Conservation (phyloP, 2,888 invertebrate genomes). For the Lordiphosa andalusiaca region DNA sequence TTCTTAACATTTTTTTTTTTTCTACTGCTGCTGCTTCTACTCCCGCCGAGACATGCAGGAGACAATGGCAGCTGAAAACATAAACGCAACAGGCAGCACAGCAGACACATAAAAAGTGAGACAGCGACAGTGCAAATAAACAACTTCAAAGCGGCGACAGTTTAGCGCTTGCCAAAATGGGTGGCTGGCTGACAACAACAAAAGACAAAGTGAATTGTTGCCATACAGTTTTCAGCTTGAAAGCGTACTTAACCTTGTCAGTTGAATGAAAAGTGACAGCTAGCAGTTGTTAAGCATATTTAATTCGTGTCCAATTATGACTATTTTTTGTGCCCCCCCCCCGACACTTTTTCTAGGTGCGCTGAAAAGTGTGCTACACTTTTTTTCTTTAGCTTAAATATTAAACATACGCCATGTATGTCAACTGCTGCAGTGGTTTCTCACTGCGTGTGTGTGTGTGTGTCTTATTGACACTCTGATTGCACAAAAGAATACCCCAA, state of each 20-base stretch:
- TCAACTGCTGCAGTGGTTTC: slow-evolving; percentile 38
- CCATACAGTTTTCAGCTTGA: slow-evolving; percentile 29
- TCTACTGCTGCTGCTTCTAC: neutral
- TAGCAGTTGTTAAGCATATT: slow-evolving; percentile 16
- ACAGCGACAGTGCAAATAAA: slow-evolving; percentile 12
- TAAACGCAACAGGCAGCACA: slow-evolving; percentile 30
- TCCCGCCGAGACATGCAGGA: slow-evolving; percentile 8
- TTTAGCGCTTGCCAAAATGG: slow-evolving; percentile 30
- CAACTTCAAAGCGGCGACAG: slow-evolving; percentile 37
- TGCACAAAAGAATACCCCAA: slow-evolving; percentile 59
- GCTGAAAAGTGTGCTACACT: neutral
- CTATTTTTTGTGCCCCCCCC: no score
- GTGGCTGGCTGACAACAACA: slow-evolving; percentile 39
- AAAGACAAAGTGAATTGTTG: slow-evolving; percentile 27
- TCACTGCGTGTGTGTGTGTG: slow-evolving; percentile 5
- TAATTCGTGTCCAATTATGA: slow-evolving; percentile 1
- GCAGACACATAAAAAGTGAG: slow-evolving; percentile 9
- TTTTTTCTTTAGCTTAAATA: neutral
- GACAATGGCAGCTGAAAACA: slow-evolving; percentile 22
- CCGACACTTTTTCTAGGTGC: neutral
- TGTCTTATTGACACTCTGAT: slow-evolving; percentile 64
- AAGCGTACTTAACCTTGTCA: slow-evolving; percentile 43
- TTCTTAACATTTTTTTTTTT: slow-evolving; percentile 11
- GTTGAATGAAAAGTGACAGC: slow-evolving; percentile 10
- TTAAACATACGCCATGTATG: slow-evolving; percentile 18